Evolutionary conservation across 1,140 invertebrate genomes (phyloP).

Genomic region (Lordiphosa clarofinis): DNA sequence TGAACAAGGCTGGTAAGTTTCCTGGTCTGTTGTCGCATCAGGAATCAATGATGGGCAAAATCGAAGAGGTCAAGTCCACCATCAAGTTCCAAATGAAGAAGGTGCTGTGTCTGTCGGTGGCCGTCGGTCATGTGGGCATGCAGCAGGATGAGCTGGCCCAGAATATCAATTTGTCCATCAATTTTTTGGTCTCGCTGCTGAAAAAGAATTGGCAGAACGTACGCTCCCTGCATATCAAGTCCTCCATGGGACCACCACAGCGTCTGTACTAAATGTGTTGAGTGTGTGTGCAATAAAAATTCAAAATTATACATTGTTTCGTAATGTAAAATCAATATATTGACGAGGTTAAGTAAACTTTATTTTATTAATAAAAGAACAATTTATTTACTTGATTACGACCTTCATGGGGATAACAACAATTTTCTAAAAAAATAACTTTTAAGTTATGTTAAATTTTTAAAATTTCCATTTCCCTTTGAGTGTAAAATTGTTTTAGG

Average conservation of each 20-base stretch:
- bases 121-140: constrained; percentile 99
- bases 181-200: constrained; percentile 98
- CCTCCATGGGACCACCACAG: constrained; percentile 98
- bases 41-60: constrained; percentile 97
- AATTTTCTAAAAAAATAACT: too few relatives aligned
- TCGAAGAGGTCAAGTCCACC: constrained; percentile 99
- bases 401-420: too few relatives aligned
- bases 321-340: too few relatives aligned
- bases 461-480: too few relatives aligned
- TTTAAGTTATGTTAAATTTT: too few relatives aligned
- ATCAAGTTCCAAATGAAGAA: constrained; percentile 94
- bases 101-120: constrained; percentile 90
- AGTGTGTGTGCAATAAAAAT: too few relatives aligned
- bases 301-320: too few relatives aligned
- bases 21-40: constrained; percentile 97
- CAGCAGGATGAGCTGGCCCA: constrained; percentile 95
- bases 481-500: too few relatives aligned
- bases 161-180: constrained; percentile 98
- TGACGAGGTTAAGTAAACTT: too few relatives aligned
- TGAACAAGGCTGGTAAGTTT: constrained; percentile 99
- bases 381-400: too few relatives aligned
- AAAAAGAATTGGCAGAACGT: constrained; percentile 99
- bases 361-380: too few relatives aligned
- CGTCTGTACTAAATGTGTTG: constrained; percentile 90
- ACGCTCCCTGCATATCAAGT: constrained; percentile 97